Conservation (phyloP, 35 echinoderm and acorn worm genomes). For the Heliocidaris erythrogramma region DNA sequence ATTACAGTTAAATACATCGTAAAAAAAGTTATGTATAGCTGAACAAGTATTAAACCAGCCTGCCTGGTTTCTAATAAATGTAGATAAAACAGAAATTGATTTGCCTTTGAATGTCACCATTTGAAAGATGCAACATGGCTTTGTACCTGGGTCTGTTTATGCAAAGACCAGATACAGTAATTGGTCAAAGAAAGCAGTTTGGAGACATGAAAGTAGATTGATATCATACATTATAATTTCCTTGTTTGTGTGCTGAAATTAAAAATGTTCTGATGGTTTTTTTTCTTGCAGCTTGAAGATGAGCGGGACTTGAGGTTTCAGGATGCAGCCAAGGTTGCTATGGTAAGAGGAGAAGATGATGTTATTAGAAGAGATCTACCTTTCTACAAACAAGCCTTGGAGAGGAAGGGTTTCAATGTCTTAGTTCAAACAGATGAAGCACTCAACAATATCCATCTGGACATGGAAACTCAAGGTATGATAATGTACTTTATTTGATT, state of each 20-base stretch:
- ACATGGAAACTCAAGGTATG: neutral
- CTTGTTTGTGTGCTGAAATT: neutral
- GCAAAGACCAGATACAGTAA: too few species aligned
- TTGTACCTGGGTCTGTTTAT: too few species aligned
- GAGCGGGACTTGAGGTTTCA: neutral
- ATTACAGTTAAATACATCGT: too few species aligned
- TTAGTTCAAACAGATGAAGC: neutral
- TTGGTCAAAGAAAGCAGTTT: too few species aligned
- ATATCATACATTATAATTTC: neutral
- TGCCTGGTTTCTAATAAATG: too few species aligned
- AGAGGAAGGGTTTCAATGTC: slow-evolving; percentile 49
- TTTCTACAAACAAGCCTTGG: slow-evolving; percentile 60
- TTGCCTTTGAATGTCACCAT: too few species aligned
- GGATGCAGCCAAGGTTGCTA: slow-evolving; percentile 31
- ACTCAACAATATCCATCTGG: neutral
- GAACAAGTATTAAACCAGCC: too few species aligned
- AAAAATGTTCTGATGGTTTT: neutral
- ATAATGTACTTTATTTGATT: too few species aligned
- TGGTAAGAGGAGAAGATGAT: slow-evolving; percentile 65
- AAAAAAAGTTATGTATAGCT: too few species aligned
- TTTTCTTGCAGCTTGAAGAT: slow-evolving; percentile 27
- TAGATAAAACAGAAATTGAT: too few species aligned
- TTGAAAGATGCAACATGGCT: too few species aligned
- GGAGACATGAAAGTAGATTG: too few species aligned
- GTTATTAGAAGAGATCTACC: slow-evolving; percentile 61